Conservation (phyloP, 2,797 vertebrate species). For the Monodelphis domestica region DNA sequence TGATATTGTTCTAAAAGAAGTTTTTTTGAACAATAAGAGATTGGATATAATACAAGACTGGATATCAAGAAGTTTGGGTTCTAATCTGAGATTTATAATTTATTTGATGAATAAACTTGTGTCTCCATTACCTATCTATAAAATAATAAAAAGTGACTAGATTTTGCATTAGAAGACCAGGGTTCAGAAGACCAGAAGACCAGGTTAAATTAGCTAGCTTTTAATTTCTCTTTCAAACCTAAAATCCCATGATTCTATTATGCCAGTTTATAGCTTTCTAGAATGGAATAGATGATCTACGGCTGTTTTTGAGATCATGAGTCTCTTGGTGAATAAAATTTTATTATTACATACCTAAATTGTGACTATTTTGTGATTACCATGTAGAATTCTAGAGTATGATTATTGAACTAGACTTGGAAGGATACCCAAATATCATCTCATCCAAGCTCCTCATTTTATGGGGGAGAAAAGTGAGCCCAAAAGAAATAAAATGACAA, state of each 20-base stretch:
- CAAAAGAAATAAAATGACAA: neutral
- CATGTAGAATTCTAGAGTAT: neutral
- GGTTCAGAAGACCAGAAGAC: too few relatives aligned
- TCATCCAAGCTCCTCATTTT: neutral
- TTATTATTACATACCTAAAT: neutral
- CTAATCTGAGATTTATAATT: neutral
- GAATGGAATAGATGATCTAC: neutral
- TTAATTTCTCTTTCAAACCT: neutral
- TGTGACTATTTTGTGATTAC: neutral
- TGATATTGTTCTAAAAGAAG: neutral
- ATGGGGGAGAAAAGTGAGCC: neutral
- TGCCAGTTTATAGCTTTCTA: neutral
- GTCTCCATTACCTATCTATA: neutral
- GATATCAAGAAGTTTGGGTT: neutral
- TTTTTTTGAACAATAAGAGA: neutral
- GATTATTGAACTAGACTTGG: neutral
- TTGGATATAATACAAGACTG: neutral
- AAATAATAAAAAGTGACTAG: too few relatives aligned
- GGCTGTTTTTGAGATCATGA: neutral
- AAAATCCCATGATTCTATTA: neutral
- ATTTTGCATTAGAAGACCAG: too few relatives aligned
- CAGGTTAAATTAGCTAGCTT: neutral
- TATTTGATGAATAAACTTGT: neutral
- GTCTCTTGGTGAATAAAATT: neutral
- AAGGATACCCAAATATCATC: neutral